Conservation (phyloP, 1,140 invertebrate species). For the Rhopalosiphum padi region DNA sequence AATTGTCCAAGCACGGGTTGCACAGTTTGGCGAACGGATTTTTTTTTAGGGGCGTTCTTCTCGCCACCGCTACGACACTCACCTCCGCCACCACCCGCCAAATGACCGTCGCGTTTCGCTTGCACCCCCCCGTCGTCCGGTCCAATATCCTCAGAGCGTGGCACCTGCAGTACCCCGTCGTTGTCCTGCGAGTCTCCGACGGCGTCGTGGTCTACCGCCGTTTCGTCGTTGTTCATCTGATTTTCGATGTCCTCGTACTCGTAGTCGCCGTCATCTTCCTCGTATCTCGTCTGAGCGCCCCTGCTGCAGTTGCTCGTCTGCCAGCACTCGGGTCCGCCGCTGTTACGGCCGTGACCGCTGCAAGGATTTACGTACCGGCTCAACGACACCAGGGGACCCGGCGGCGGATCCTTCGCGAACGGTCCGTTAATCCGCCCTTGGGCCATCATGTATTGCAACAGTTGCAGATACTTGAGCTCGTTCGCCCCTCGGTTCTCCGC, state of each 20-base stretch:
- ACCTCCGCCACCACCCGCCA: background rate
- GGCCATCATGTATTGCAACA: conserved; percentile 34
- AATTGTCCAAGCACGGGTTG: background rate
- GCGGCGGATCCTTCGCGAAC: background rate
- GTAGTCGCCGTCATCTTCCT: background rate
- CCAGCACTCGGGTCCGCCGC: background rate
- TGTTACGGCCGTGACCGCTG: too few relatives aligned
- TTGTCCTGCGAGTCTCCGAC: background rate
- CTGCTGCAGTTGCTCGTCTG: background rate
- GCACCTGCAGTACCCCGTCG: background rate
- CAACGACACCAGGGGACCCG: background rate
- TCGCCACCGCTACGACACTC: background rate
- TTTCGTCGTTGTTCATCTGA: background rate
- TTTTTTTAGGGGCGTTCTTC: too few relatives aligned
- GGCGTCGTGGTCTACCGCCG: background rate
- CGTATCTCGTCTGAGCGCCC: background rate
- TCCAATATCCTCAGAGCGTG: background rate
- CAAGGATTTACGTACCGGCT: background rate
- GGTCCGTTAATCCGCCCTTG: background rate
- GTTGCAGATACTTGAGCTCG: conserved; percentile 9
- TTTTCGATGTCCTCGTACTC: background rate
- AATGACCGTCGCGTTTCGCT: background rate
- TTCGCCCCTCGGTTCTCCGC: background rate
- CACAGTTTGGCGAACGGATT: background rate
- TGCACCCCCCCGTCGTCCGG: background rate